Base-by-base conservation (phyloP, 2,888 invertebrate species). In the Phania funesta region DNA sequence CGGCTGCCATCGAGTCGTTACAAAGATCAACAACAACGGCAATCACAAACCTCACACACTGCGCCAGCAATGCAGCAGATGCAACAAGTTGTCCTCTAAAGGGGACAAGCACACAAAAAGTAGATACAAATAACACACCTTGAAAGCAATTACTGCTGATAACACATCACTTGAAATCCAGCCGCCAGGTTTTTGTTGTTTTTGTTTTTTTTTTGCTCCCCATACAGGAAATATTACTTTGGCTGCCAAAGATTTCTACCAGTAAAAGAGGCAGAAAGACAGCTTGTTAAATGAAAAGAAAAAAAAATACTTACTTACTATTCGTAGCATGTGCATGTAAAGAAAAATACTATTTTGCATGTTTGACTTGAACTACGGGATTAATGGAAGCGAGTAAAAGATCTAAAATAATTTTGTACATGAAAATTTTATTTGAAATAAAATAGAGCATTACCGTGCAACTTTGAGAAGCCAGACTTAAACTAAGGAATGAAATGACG, bases 361-460 rank as follows among this genome's bases (percentile, higher is more conserved):
- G 78, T 65, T 24, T 32, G 29, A 64, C 56, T 73, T 54, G 26
- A 56, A 67, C 50, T 67, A 32, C 20, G 13, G 48, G 16, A 64
- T 38, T 44, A 64, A 48, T 18, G 24, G 20, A 44, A 44, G 29
- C 3, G 38, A 3, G 9, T 6, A 44, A 6, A 38, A 35, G 9
- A 46, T 65, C 46, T n/a, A 54, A 81, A 82, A 78, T 74, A 64
- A 82, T 77, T 77, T 67, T 20, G 38, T 62, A 76, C 68, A 74
- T 52, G 74, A 64, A 52, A 56, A 60, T 44, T 60, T 44, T 6
- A 41, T n/a, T 58, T 41, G 24, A 50, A 58, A 67, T 58, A 16
- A 1, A 75, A 8, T 50, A 22, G 11, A 1, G 22, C 13, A 20
- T 9, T 5, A 26, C 13, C 38, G 5, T 6, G 11, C 13, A 50